These are phyloP conservation scores for Drosophila eugracilis DNA, from an alignment of 1,140 invertebrate genomes.

Conservation along the genomic window DNA sequence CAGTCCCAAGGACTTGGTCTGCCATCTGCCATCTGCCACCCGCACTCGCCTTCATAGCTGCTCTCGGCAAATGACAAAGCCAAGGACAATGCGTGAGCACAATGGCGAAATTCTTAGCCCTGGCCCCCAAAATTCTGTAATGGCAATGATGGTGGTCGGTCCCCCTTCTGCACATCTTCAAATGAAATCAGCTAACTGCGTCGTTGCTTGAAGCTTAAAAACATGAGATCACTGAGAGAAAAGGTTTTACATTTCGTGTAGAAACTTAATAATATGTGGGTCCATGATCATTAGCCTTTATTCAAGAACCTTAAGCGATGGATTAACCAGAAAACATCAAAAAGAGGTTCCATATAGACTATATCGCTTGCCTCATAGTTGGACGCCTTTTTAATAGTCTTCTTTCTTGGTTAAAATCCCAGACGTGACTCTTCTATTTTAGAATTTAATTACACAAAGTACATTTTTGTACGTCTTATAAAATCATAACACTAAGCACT, in stretches of 20 bases:
- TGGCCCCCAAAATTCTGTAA: conserved; percentile 8
- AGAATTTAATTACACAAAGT: no score
- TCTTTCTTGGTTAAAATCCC: no score
- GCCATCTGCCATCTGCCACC: neutral
- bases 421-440: no score
- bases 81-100: conserved; percentile 42
- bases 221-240: neutral
- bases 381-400: no score
- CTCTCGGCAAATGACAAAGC: conserved; percentile 21
- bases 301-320: no score
- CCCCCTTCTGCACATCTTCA: neutral
- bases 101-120: conserved; percentile 42
- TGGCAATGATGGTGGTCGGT: neutral
- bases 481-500: neutral
- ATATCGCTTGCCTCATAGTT: no score
- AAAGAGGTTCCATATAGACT: no score
- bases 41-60: neutral
- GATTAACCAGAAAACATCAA: no score
- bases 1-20: conserved; percentile 27
- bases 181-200: conserved; percentile 28
- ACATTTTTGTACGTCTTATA: neutral
- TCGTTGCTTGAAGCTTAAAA: conserved; percentile 4
- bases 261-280: no score
- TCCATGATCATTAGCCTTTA: no score
- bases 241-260: neutral